phyloP scores from a whole-genome alignment of 1,140 invertebrate genomes.

The Neodiprion pinetum region DNA sequence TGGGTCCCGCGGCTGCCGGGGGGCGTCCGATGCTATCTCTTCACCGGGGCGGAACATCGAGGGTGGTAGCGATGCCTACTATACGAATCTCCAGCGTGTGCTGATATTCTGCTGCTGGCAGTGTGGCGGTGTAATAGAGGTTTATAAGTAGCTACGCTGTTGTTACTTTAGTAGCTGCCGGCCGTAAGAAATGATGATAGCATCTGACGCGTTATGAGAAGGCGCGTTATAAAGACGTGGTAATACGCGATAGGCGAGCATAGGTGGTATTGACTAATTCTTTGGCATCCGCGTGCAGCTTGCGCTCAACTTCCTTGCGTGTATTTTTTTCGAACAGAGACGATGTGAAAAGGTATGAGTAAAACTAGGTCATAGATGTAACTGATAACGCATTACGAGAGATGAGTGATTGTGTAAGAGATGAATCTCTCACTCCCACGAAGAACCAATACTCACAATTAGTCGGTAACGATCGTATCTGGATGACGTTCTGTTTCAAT shows the following conservation, averaged over 20 bases:
- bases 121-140: constrained; percentile 26
- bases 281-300: not conserved
- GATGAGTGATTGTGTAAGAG: not conserved
- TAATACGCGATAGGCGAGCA: constrained; percentile 43
- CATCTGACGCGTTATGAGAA: constrained; percentile 41
- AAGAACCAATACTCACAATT: not conserved
- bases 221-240: constrained; percentile 46
- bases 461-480: not conserved
- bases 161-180: constrained; percentile 45
- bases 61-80: constrained; percentile 37
- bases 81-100: not conserved
- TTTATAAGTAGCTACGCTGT: constrained; percentile 45
- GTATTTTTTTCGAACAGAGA: not conserved
- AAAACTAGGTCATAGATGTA: not conserved
- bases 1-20: constrained; percentile 10
- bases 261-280: constrained; percentile 43
- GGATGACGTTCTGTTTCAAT: not conserved
- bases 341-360: not conserved
- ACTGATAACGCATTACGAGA: not conserved
- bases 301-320: not conserved
- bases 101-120: not conserved
- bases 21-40: constrained; percentile 43
- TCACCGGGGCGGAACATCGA: constrained; percentile 47
- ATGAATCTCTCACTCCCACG: constrained; percentile 1
- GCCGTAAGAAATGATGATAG: constrained; percentile 42